Conservation (phyloP, 1,140 invertebrate genomes). For the Asobara japonica region DNA sequence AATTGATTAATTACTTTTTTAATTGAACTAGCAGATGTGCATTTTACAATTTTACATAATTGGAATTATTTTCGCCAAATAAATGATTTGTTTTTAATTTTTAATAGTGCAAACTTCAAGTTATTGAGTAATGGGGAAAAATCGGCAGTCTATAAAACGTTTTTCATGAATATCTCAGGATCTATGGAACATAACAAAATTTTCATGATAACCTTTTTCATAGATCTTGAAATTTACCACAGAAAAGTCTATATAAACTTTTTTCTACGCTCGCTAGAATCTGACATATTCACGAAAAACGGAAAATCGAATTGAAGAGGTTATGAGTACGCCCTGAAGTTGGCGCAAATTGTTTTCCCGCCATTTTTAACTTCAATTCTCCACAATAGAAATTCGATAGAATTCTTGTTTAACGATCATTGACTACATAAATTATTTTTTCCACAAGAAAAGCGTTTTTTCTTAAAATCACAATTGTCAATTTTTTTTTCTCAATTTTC, state of each 20-base stretch:
- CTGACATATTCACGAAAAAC: no score
- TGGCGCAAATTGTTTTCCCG: not conserved
- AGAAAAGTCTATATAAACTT: no score
- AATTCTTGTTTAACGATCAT: not conserved
- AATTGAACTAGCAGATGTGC: not conserved
- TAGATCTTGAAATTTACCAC: no score
- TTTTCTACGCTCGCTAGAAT: no score
- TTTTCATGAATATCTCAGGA: not conserved
- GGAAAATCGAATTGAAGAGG: not conserved
- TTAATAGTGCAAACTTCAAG: not conserved
- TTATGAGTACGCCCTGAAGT: no score
- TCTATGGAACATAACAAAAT: not conserved
- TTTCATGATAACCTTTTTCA: no score
- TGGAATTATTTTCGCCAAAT: not conserved
- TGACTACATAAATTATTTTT: not conserved
- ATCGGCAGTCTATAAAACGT: not conserved
- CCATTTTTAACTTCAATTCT: not conserved
- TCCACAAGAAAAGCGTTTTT: not conserved
- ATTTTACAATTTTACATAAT: conserved; percentile 3
- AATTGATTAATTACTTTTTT: not conserved
- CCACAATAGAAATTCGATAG: not conserved
- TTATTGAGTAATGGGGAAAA: not conserved
- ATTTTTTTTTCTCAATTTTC: not conserved
- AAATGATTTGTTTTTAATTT: not conserved
- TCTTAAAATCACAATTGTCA: not conserved